phyloP scores from a whole-genome alignment of 2,888 invertebrate species.

The Euzetes globulus region DNA sequence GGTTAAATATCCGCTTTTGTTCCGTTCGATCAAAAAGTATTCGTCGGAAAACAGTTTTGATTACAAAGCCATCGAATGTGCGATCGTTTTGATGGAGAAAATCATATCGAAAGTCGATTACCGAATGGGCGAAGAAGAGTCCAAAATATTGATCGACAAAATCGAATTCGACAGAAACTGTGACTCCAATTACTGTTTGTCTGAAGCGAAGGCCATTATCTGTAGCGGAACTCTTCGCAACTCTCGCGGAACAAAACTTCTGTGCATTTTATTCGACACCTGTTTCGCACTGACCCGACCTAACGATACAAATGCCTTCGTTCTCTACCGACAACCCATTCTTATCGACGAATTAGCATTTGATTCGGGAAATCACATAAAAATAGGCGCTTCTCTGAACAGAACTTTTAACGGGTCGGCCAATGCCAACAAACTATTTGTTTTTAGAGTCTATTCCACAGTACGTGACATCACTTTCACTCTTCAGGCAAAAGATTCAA shows the following conservation, averaged over 20 bases:
- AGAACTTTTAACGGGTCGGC: neutral
- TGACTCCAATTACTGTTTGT: conserved; percentile 4
- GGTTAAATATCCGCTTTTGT: conserved; percentile 25
- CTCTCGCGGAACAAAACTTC: conserved; percentile 9
- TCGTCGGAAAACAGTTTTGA: conserved; percentile 16
- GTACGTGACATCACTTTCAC: conserved; percentile 22
- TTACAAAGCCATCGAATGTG: conserved; percentile 18
- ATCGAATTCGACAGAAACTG: conserved; percentile 15
- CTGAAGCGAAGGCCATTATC: neutral
- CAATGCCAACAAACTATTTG: conserved; percentile 1
- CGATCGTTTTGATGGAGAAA: conserved; percentile 19
- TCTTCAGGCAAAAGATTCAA: neutral
- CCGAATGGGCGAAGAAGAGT: conserved; percentile 19
- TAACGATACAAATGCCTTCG: neutral
- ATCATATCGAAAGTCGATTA: conserved; percentile 18
- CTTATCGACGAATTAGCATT: neutral
- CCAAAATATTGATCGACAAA: conserved; percentile 6
- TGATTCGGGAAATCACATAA: conserved; percentile 7
- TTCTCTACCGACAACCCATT: conserved; percentile 19
- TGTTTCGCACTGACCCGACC: conserved; percentile 19
- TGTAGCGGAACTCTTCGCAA: conserved; percentile 12
- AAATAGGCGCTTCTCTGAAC: conserved; percentile 14
- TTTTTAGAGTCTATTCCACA: conserved; percentile 5
- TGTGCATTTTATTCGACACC: conserved; percentile 19
- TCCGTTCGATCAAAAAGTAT: conserved; percentile 7